These are phyloP conservation scores for Idris sp. DNA, from an alignment of 1,140 invertebrate genomes.

Conservation along the genomic window DNA sequence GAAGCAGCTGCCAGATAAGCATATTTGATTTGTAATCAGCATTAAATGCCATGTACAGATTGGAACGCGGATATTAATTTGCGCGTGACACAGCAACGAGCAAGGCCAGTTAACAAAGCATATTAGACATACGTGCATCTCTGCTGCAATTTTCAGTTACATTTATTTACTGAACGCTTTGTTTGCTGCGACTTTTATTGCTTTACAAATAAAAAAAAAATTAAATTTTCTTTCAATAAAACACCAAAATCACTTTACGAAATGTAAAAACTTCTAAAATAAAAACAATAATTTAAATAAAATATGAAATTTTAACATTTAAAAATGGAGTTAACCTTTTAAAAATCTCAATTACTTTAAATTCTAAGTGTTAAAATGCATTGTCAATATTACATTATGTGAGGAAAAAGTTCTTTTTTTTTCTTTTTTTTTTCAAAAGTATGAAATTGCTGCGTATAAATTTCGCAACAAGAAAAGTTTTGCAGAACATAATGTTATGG, in stretches of 20 bases:
- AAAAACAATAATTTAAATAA: too few relatives aligned
- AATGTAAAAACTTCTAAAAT: too few relatives aligned
- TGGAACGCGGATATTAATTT: constrained; percentile 65
- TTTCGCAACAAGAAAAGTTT: constrained; percentile 19
- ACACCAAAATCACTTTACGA: too few relatives aligned
- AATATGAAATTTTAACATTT: too few relatives aligned
- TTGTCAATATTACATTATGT: constrained; percentile 24
- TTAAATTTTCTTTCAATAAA: too few relatives aligned
- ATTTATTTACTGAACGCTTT: too few relatives aligned
- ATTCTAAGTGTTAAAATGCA: constrained; percentile 31
- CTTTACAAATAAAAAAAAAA: too few relatives aligned
- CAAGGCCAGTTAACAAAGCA: constrained; percentile 48
- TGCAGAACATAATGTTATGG: constrained; percentile 15
- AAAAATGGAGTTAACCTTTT: too few relatives aligned
- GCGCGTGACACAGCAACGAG: constrained; percentile 45
- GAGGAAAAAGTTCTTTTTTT: constrained; percentile 30
- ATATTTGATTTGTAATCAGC: constrained; percentile 69
- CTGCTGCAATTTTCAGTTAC: constrained; percentile 2
- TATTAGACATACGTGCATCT: constrained; percentile 35
- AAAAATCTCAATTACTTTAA: too few relatives aligned
- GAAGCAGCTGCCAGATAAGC: constrained; percentile 57
- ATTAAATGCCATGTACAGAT: constrained; percentile 67
- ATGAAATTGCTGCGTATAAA: constrained; percentile 13
- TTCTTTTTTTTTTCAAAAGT: too few relatives aligned
- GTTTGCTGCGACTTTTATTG: too few relatives aligned